phyloP scores from a whole-genome alignment of 2,888 invertebrate genomes.

The Athalia rosae region DNA sequence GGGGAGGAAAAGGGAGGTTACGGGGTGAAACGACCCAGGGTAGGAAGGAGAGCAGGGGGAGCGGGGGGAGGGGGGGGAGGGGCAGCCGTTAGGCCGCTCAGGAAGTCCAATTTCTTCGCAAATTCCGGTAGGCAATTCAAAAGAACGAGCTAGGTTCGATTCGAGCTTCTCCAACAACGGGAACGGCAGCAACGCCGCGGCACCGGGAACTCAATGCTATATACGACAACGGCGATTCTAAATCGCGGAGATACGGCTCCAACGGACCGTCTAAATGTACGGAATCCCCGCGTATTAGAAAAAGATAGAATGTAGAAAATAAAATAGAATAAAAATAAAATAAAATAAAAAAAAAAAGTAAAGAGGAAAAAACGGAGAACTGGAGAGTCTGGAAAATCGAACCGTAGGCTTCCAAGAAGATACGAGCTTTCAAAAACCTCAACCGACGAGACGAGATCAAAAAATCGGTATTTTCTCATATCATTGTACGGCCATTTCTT shows the following conservation, averaged over 20 bases:
- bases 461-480: too few relatives aligned
- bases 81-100: constrained; percentile 32
- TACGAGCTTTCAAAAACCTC: not conserved
- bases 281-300: not conserved
- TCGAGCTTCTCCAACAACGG: constrained; percentile 26
- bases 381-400: not conserved
- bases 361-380: not conserved
- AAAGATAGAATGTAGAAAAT: too few relatives aligned
- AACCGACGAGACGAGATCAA: not conserved
- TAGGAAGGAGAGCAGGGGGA: constrained; percentile 1
- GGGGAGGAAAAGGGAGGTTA: constrained; percentile 21
- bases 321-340: not conserved
- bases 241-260: constrained; percentile 50
- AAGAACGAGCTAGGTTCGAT: constrained; percentile 64
- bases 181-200: not conserved
- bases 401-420: constrained; percentile 6
- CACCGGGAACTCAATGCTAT: not conserved
- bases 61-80: constrained; percentile 17
- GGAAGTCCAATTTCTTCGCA: constrained; percentile 60
- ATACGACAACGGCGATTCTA: constrained; percentile 45
- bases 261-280: constrained; percentile 46
- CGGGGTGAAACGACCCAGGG: constrained; percentile 25
- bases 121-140: constrained; percentile 61
- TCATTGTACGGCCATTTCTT: too few relatives aligned
- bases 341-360: not conserved